Evolutionary conservation across 2,113 vertebrate species (phyloP).

Genomic region (Falcunculus frontatus): DNA sequence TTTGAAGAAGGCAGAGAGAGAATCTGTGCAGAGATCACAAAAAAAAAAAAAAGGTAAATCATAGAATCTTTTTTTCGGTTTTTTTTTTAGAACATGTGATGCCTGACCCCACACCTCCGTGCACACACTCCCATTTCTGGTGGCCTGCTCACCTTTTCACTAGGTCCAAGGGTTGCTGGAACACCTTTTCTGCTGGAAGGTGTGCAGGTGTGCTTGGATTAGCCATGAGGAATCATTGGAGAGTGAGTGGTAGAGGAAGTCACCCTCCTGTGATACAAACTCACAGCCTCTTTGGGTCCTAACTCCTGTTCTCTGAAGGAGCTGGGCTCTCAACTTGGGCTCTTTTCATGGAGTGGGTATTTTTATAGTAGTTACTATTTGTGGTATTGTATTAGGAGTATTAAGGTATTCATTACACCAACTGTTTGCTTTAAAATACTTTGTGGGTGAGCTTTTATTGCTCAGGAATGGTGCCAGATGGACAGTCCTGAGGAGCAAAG

Average conservation of each 20-base stretch:
- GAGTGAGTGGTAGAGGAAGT: not conserved
- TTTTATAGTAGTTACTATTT: not conserved
- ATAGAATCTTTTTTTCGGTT: not conserved
- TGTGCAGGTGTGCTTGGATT: not conserved
- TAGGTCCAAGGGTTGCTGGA: not conserved
- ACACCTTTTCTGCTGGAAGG: not conserved
- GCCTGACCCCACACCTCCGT: not conserved
- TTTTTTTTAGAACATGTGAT: not conserved
- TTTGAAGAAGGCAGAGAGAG: not conserved
- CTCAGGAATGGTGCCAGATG: constrained; percentile 29
- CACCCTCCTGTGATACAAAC: not conserved
- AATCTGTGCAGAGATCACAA: not conserved
- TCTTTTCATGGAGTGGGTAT: not conserved
- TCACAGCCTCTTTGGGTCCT: not conserved
- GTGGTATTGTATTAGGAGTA: not conserved
- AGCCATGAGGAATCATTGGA: fast-evolving
- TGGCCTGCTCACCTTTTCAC: not conserved
- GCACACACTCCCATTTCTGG: not conserved
- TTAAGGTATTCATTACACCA: constrained; percentile 41
- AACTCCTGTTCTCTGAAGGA: not conserved
- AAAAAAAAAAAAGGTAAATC: not conserved
- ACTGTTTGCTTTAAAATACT: constrained; percentile 43
- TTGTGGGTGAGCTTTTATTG: constrained; percentile 33
- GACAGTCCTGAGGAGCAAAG: constrained; percentile 51
- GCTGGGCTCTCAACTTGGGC: not conserved